A percentile compares a stretch with the other conserved stretches of the same genome.
These are phyloP conservation scores for Leptoclinus maculatus DNA, from an alignment of 2,797 vertebrate species.

Conservation along the genomic window DNA sequence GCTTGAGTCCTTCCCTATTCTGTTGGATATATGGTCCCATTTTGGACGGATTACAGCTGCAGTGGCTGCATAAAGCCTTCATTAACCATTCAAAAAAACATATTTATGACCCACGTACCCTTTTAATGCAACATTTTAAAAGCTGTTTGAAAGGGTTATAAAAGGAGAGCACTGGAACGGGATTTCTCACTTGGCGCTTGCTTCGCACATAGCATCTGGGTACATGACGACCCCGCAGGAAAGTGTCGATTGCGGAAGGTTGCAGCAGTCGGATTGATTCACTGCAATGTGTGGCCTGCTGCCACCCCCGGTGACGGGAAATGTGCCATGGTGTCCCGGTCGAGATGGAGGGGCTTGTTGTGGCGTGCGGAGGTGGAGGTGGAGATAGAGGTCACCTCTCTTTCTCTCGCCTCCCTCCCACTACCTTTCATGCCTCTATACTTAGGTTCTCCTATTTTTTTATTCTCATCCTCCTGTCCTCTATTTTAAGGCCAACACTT, in stretches of 20 bases:
- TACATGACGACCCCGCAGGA: slow-evolving; percentile 68
- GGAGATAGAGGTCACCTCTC: slow-evolving; percentile 73
- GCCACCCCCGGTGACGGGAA: slow-evolving; percentile 74
- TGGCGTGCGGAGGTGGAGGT: slow-evolving; percentile 67
- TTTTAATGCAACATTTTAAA: slow-evolving; percentile 51
- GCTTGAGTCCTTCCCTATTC: slow-evolving; percentile 32
- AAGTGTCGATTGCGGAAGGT: slow-evolving; percentile 74
- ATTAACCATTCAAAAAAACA: slow-evolving; percentile 62
- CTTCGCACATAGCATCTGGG: slow-evolving; percentile 72
- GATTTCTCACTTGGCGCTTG: slow-evolving; percentile 52
- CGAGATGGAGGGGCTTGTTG: slow-evolving; percentile 74
- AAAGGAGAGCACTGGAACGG: slow-evolving; percentile 28
- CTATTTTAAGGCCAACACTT: slow-evolving; percentile 59
- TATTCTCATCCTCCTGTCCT: slow-evolving; percentile 44
- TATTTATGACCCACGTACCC: slow-evolving; percentile 51
- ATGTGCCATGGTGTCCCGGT: slow-evolving; percentile 64
- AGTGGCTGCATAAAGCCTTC: slow-evolving; percentile 52
- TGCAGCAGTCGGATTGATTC: slow-evolving; percentile 76
- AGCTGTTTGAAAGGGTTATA: slow-evolving; percentile 15
- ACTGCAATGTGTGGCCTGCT: slow-evolving; percentile 72
- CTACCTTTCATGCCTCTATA: slow-evolving; percentile 70
- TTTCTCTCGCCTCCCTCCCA: slow-evolving; percentile 47
- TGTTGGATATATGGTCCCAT: slow-evolving; percentile 50
- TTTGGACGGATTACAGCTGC: slow-evolving; percentile 55
- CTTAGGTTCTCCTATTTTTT: slow-evolving; percentile 62